These are phyloP conservation scores for Manacus vitellinus DNA, from an alignment of 2,113 vertebrate genomes.

Conservation along the genomic window DNA sequence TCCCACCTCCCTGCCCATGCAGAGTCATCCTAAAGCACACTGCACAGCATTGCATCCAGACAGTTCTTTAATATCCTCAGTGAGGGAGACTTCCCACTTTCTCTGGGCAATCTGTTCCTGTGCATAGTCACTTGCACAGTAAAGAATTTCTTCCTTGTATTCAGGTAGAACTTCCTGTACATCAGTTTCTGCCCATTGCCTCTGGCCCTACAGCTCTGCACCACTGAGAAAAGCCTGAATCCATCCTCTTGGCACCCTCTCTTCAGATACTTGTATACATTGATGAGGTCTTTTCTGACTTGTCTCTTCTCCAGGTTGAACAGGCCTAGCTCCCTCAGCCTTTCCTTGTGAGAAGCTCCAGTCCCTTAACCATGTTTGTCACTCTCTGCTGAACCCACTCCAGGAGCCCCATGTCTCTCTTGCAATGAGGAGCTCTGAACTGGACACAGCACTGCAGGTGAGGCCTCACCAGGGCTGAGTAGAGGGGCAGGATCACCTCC, in stretches of 20 bases:
- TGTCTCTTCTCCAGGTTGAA: background rate
- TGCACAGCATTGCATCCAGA: background rate
- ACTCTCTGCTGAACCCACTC: background rate
- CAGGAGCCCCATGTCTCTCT: background rate
- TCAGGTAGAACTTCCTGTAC: background rate
- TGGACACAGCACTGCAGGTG: background rate
- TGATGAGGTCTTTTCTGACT: background rate
- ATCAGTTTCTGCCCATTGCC: background rate
- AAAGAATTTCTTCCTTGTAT: background rate
- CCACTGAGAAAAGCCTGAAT: background rate
- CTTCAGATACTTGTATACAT: background rate
- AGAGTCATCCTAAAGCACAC: background rate
- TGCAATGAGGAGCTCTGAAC: background rate
- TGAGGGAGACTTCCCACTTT: background rate
- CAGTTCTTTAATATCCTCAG: background rate
- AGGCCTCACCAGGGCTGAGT: background rate
- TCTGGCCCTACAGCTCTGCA: background rate
- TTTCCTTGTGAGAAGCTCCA: background rate
- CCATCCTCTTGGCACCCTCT: background rate
- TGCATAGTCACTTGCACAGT: fast-evolving
- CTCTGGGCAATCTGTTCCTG: background rate
- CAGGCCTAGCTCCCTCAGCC: background rate
- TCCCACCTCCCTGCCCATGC: background rate
- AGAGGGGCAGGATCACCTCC: background rate
- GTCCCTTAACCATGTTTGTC: background rate